A percentile compares a stretch with the other conserved stretches of the same genome.
phyloP scores from a whole-genome alignment of 92 coral and sea anemone genomes.

The Heteractis magnifica region DNA sequence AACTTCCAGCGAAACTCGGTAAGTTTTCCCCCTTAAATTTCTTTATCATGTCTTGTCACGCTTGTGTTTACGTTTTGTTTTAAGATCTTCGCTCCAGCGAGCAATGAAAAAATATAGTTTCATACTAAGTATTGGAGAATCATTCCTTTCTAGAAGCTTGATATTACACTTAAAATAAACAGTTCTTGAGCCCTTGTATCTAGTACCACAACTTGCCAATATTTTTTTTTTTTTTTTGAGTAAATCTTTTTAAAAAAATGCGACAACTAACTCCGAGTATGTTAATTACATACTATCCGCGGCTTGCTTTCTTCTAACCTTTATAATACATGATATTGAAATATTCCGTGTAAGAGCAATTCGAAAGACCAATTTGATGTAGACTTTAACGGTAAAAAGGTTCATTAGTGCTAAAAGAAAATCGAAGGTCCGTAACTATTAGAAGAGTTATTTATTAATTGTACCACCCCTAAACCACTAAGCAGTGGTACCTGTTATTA shows the following conservation, averaged over 20 bases:
- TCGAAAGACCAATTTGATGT: background rate
- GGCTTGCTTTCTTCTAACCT: background rate
- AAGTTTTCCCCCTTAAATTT: conserved; percentile 35
- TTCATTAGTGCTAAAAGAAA: background rate
- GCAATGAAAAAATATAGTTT: background rate
- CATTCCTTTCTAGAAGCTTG: background rate
- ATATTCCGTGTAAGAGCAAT: too few species aligned
- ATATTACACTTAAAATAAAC: background rate
- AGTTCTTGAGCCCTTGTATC: background rate
- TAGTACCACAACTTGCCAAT: background rate
- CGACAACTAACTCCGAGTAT: background rate
- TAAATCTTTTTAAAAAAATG: background rate
- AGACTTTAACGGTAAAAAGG: background rate
- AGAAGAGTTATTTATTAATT: background rate
- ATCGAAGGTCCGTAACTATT: background rate
- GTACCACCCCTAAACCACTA: background rate
- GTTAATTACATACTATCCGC: background rate
- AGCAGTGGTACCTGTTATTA: background rate
- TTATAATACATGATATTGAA: background rate
- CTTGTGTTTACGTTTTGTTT: conserved; percentile 5
- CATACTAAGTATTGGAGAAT: background rate
- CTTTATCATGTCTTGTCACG: background rate
- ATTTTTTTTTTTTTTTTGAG: background rate
- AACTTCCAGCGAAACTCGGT: conserved; percentile 56
- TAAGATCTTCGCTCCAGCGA: background rate